Evolutionary conservation across 2,113 vertebrate species (phyloP), one percentile per base, ranked within the genome.

Genomic region (Manacus vitellinus): DNA sequence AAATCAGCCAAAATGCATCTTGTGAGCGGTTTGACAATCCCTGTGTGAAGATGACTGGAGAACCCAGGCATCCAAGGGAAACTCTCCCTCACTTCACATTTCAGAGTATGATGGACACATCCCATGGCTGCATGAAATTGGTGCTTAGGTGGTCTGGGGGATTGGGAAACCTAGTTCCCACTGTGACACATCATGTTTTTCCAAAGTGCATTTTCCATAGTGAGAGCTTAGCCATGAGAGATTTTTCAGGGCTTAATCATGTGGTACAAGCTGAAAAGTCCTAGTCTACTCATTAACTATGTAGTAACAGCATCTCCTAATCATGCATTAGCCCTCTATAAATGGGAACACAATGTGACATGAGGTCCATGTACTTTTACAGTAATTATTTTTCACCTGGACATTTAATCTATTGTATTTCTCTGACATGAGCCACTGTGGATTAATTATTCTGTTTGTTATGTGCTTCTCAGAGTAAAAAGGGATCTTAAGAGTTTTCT

Each of bases 341-440:
- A 92, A 94, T 33, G 39, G 39, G 80, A 92, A 30, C 31, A 66
- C 19, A 31, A 54, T 7, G 27, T 85, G 49, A 83, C 44, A 80
- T 6, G 25, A 55, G 20, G 28, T 18, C 35, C 28, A 23, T 44
- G 59, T 14, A 49, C 52, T 95, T 91, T 47, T n/a, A 59, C 6
- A 79, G 90, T 59, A 71, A 93, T 71, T 92, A 80, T 72, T 92
- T 89, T 92, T 84, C 58, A 92, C 73, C 77, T 68, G 62, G 65
- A 67, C 27, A 71, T 86, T 87, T 87, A 89, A 79, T 83, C 31
- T 46, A 66, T 28, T 80, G 19, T 30, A 76, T 66, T 88, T 80
- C 30, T 85, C 33, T 92, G 85, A 76, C 16, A 70, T 35, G 51
- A 93, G 23, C 33, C 67, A 63, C 6, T 85, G 20, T 39, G 65